A percentile compares a stretch with the other conserved stretches of the same genome.
Evolutionary conservation across 2,888 invertebrate species (phyloP).

Genomic region (Ennomos quercinarius): DNA sequence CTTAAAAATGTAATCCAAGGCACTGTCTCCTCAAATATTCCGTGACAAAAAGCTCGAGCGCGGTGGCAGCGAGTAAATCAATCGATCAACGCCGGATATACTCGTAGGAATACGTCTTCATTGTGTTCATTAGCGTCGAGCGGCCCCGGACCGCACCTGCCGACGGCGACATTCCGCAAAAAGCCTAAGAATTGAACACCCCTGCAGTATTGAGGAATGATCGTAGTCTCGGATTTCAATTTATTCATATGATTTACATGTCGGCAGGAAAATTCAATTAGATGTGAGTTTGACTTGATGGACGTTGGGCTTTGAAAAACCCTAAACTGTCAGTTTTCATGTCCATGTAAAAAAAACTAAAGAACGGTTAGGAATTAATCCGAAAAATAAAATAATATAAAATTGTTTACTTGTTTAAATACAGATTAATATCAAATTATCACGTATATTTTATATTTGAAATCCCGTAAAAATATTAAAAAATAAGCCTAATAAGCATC

Average conservation of each 20-base stretch:
- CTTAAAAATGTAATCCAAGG: background rate
- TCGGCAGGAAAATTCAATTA: constrained; percentile 4
- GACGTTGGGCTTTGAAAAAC: too few species aligned
- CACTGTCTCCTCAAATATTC: constrained; percentile 17
- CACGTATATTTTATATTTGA: too few species aligned
- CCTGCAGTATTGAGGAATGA: constrained; percentile 45
- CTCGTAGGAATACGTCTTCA: constrained; percentile 82
- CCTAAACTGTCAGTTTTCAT: too few species aligned
- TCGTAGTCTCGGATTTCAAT: constrained; percentile 32
- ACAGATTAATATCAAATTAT: too few species aligned
- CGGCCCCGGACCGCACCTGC: constrained; percentile 71
- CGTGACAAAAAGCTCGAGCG: constrained; percentile 72
- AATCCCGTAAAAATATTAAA: too few species aligned
- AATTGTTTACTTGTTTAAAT: too few species aligned
- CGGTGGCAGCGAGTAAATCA: constrained; percentile 85
- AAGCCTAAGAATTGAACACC: constrained; percentile 63
- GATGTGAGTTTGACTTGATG: background rate
- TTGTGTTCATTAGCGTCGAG: constrained; percentile 83
- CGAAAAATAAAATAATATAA: too few species aligned
- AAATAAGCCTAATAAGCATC: background rate
- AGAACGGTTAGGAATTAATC: too few species aligned
- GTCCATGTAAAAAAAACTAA: too few species aligned
- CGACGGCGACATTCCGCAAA: constrained; percentile 76
- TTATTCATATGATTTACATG: constrained; percentile 34
- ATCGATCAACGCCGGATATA: constrained; percentile 85